These are phyloP conservation scores for Isotomurus palustris DNA, from an alignment of 2,888 invertebrate genomes.

Conservation along the genomic window DNA sequence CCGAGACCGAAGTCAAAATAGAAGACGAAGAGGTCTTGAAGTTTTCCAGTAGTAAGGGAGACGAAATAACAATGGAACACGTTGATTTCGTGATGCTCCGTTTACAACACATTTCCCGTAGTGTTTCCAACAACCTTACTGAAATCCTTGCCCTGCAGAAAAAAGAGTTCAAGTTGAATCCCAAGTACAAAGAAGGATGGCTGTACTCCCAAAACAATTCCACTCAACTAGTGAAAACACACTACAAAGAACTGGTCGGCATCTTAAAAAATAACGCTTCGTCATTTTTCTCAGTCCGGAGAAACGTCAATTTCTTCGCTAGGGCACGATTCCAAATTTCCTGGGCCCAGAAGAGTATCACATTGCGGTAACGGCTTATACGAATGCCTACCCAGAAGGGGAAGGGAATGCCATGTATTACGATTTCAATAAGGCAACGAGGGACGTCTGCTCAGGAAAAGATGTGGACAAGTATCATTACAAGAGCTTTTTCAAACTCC, in stretches of 20 bases:
- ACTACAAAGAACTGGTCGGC: constrained; percentile 8
- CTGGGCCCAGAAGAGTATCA: constrained; percentile 25
- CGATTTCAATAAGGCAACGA: constrained; percentile 22
- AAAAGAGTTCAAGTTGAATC: constrained; percentile 19
- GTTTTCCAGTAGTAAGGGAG: constrained; percentile 10
- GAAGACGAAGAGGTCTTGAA: constrained; percentile 4
- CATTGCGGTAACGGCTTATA: constrained; percentile 23
- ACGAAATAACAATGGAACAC: constrained; percentile 18
- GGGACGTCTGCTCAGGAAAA: constrained; percentile 20
- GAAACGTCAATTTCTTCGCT: no score
- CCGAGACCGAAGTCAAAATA: neutral
- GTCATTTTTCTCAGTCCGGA: no score
- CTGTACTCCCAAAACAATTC: neutral
- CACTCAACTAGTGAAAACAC: constrained; percentile 7
- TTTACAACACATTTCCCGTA: constrained; percentile 14
- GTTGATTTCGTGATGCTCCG: constrained; percentile 24
- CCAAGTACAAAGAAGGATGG: constrained; percentile 13
- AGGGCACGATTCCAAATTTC: constrained; percentile 3
- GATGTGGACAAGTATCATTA: constrained; percentile 22
- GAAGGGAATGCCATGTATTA: constrained; percentile 10
- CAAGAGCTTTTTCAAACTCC: constrained; percentile 26
- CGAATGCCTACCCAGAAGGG: neutral
- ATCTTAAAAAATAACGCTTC: constrained; percentile 9
- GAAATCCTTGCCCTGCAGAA: constrained; percentile 17
- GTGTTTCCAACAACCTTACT: constrained; percentile 13